Conservation (phyloP, 2,113 vertebrate species). For the Lethenteron camtschaticum region DNA sequence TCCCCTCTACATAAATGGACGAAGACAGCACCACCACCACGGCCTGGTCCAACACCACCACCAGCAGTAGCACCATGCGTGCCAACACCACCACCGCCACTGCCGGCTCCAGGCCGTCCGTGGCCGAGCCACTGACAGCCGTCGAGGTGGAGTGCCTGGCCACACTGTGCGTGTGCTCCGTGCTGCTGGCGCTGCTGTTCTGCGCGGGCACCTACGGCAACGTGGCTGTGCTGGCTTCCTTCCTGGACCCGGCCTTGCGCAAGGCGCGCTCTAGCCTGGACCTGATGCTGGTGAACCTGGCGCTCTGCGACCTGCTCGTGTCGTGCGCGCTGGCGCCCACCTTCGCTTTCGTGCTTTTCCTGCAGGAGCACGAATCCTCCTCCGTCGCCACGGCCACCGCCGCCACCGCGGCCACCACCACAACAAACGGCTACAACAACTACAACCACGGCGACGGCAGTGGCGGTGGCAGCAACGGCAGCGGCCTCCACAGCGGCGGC, state of each 20-base stretch:
- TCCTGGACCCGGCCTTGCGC: conserved; percentile 74
- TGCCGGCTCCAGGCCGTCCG: no score
- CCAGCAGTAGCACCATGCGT: no score
- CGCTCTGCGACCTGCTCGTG: conserved; percentile 83
- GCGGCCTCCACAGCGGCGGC: no score
- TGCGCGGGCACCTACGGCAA: conserved; percentile 81
- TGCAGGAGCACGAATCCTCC: conserved; percentile 23
- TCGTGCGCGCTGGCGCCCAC: conserved; percentile 69
- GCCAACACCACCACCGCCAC: no score
- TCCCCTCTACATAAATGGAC: no score
- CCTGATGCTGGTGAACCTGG: conserved; percentile 87
- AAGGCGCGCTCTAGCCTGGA: conserved; percentile 91
- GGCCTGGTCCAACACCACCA: no score
- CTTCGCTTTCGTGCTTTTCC: conserved; percentile 60
- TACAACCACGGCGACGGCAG: no score
- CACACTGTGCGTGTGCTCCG: conserved; percentile 49
- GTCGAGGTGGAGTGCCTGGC: conserved; percentile 11
- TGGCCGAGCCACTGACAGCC: no score
- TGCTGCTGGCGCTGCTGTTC: conserved; percentile 55
- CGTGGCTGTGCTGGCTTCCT: conserved; percentile 72
- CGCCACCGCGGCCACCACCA: conserved; percentile 22
- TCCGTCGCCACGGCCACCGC: conserved; percentile 53
- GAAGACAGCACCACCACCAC: no score
- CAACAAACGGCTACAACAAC: no score
- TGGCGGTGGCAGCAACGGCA: no score